Conservation (phyloP, 2,113 vertebrate genomes). For the Lagopus muta region DNA sequence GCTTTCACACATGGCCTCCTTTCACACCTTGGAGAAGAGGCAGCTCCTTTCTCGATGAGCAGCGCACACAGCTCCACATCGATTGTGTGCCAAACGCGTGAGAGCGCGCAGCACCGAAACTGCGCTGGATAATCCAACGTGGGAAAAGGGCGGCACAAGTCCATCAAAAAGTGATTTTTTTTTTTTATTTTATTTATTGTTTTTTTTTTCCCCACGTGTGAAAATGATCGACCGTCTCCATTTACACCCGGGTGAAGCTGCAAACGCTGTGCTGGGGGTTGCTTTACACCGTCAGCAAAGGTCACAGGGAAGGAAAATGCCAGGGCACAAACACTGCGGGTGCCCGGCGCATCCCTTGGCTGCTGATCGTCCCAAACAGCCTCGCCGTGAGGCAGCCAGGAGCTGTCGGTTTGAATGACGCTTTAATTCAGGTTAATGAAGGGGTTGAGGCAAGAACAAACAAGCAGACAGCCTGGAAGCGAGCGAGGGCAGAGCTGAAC, state of each 20-base stretch:
- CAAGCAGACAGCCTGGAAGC: background rate
- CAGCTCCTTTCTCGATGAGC: background rate
- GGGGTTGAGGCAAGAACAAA: constrained; percentile 33
- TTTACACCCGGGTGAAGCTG: background rate
- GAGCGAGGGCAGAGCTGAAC: background rate
- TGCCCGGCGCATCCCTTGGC: background rate
- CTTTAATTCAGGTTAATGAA: constrained; percentile 54
- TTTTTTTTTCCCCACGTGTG: background rate
- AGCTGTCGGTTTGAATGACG: background rate
- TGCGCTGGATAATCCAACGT: background rate
- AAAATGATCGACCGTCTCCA: too few relatives aligned
- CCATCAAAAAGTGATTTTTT: background rate
- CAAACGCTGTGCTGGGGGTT: background rate
- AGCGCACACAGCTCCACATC: constrained; percentile 15
- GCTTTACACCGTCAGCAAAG: background rate
- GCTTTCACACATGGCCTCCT: constrained; percentile 25
- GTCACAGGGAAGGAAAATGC: background rate
- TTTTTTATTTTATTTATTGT: too few relatives aligned
- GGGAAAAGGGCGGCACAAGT: background rate
- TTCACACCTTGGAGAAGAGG: constrained; percentile 53
- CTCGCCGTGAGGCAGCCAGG: background rate
- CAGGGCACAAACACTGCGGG: background rate
- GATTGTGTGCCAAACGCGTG: background rate
- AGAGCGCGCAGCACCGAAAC: background rate
- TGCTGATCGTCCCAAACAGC: background rate